phyloP scores from a whole-genome alignment of 2,113 vertebrate species.

The Ahaetulla prasina region DNA sequence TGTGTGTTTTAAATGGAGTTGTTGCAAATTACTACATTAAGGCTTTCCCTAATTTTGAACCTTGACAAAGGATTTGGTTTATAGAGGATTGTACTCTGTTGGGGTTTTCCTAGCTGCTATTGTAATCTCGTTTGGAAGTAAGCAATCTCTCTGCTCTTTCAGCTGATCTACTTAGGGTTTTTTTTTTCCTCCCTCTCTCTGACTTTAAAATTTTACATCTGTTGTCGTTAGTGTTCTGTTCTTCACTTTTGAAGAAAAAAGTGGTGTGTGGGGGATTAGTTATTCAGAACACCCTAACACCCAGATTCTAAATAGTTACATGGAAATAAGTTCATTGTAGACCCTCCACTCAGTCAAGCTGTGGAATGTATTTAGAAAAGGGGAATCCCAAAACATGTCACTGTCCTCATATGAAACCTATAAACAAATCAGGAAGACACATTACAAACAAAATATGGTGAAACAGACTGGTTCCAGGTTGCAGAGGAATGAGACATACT shows the following conservation, averaged over 20 bases:
- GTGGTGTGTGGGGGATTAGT: neutral
- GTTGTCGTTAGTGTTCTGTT: neutral
- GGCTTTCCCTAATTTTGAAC: neutral
- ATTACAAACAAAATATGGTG: neutral
- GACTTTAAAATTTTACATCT: neutral
- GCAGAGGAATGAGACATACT: neutral
- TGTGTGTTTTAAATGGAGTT: conserved; percentile 36
- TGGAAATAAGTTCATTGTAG: neutral
- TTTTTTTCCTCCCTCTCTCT: neutral
- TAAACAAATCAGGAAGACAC: neutral
- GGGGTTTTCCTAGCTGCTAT: neutral
- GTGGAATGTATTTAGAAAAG: neutral
- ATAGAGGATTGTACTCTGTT: neutral
- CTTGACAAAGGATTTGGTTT: neutral
- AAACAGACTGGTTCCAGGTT: neutral
- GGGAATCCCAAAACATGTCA: neutral
- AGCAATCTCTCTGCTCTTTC: neutral
- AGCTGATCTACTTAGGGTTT: neutral
- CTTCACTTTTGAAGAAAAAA: neutral
- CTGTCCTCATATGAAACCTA: neutral
- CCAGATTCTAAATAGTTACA: neutral
- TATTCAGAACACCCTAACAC: neutral
- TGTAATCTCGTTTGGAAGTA: neutral
- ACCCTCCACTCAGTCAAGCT: neutral
- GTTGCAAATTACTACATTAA: conserved; percentile 11